Evolutionary conservation across 2,888 invertebrate species (phyloP).

Genomic region (Lycocerus yunnanus): DNA sequence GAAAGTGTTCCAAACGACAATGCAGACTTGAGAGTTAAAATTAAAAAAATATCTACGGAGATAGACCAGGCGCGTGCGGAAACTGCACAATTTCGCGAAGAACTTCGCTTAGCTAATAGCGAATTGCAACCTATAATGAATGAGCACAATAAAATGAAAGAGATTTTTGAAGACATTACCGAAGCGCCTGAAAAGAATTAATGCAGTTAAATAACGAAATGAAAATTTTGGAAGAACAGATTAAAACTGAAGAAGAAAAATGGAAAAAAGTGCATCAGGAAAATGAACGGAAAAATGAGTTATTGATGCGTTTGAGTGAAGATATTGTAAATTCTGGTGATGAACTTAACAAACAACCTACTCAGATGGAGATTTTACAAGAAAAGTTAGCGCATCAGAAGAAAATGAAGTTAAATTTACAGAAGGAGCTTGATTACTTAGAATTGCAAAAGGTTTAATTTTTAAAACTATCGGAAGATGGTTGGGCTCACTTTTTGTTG

Average conservation of each 20-base stretch:
- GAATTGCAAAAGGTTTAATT: constrained; percentile 25
- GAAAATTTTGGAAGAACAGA: constrained; percentile 59
- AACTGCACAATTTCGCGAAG: constrained; percentile 33
- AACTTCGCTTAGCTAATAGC: constrained; percentile 18
- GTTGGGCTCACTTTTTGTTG: neutral
- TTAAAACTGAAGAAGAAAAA: constrained; percentile 60
- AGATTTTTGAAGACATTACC: constrained; percentile 36
- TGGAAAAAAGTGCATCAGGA: constrained; percentile 61
- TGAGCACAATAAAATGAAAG: constrained; percentile 22
- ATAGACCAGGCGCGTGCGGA: constrained; percentile 32
- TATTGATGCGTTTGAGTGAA: constrained; percentile 60
- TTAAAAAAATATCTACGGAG: constrained; percentile 34
- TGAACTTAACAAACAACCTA: constrained; percentile 12
- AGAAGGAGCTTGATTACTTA: constrained; percentile 20
- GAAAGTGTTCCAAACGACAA: constrained; percentile 63
- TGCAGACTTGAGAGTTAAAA: constrained; percentile 51
- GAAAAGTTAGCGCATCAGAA: constrained; percentile 67
- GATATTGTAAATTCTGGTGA: constrained; percentile 41
- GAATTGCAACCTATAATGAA: constrained; percentile 16
- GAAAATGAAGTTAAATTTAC: constrained; percentile 38
- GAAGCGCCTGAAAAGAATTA: constrained; percentile 50
- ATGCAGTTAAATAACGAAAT: constrained; percentile 62
- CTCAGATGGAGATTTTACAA: constrained; percentile 66
- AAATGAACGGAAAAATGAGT: constrained; percentile 61
- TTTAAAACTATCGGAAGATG: constrained; percentile 7